A percentile compares a stretch with the other conserved stretches of the same genome.
These are phyloP conservation scores for Andrena cerasifolii DNA, from an alignment of 1,140 invertebrate species.

Conservation along the genomic window DNA sequence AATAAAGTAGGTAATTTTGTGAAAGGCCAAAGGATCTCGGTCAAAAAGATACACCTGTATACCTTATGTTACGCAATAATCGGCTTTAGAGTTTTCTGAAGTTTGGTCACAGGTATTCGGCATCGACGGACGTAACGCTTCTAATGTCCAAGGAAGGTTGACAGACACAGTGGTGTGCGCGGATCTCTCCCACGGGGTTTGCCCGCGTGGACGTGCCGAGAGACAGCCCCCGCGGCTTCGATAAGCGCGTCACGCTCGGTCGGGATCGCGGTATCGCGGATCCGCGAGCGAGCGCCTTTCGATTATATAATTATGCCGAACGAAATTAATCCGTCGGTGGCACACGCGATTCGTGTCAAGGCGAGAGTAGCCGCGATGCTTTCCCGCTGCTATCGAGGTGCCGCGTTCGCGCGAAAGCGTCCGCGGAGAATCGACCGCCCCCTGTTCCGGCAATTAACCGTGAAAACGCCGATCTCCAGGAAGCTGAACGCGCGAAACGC, in stretches of 20 bases:
- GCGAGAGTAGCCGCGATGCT: constrained; percentile 65
- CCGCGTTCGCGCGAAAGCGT: constrained; percentile 32
- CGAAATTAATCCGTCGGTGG: constrained; percentile 78
- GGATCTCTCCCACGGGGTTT: constrained; percentile 39
- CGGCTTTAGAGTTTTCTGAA: too few relatives aligned
- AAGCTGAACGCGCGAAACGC: background rate
- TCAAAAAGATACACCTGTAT: too few relatives aligned
- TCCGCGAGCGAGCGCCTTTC: constrained; percentile 67
- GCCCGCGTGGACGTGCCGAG: background rate
- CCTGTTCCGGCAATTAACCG: constrained; percentile 14
- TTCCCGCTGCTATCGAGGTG: constrained; percentile 45
- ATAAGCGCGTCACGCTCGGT: constrained; percentile 60
- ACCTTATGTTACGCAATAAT: too few relatives aligned
- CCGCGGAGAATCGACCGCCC: constrained; percentile 5
- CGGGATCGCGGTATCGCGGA: constrained; percentile 64
- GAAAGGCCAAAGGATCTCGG: too few relatives aligned
- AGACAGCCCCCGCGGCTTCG: constrained; percentile 6
- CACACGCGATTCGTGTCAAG: constrained; percentile 78
- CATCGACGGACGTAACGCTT: background rate
- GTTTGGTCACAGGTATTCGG: background rate
- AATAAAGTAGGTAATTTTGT: too few relatives aligned
- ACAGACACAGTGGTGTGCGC: background rate
- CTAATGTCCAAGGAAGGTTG: background rate
- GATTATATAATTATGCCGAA: constrained; percentile 76
- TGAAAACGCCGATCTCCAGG: constrained; percentile 6